phyloP scores from a whole-genome alignment of 2,113 vertebrate genomes.

The Sigmodon hispidus region DNA sequence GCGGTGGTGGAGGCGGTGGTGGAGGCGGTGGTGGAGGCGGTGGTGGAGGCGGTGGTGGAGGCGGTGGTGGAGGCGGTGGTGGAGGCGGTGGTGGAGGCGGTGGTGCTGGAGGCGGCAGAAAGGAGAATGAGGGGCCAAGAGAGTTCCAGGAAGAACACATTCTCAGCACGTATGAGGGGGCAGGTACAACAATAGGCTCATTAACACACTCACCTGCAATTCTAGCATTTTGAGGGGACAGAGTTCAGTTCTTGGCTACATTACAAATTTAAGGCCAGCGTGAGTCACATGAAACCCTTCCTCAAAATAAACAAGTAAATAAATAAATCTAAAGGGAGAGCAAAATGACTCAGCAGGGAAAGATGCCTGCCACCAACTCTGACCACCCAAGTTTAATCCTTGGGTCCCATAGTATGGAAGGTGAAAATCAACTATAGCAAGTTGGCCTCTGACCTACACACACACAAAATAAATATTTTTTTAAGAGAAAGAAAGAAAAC shows the following conservation, averaged over 20 bases:
- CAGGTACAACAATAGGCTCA: background rate
- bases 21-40: no score
- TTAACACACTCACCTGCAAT: background rate
- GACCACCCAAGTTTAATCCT: background rate
- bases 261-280: background rate
- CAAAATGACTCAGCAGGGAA: background rate
- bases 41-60: no score
- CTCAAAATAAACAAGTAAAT: background rate
- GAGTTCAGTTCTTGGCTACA: background rate
- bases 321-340: background rate
- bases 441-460: background rate
- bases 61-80: no score
- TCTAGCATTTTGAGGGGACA: background rate
- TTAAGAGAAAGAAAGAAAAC: background rate
- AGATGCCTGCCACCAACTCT: background rate
- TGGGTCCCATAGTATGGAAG: background rate
- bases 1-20: no score
- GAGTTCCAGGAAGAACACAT: background rate
- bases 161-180: background rate
- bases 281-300: background rate
- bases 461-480: background rate
- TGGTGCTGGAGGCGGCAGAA: background rate
- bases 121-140: background rate
- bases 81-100: no score
- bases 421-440: background rate